phyloP scores from a whole-genome alignment of 2,113 vertebrate genomes.

The Leptodactylus fuscus region DNA sequence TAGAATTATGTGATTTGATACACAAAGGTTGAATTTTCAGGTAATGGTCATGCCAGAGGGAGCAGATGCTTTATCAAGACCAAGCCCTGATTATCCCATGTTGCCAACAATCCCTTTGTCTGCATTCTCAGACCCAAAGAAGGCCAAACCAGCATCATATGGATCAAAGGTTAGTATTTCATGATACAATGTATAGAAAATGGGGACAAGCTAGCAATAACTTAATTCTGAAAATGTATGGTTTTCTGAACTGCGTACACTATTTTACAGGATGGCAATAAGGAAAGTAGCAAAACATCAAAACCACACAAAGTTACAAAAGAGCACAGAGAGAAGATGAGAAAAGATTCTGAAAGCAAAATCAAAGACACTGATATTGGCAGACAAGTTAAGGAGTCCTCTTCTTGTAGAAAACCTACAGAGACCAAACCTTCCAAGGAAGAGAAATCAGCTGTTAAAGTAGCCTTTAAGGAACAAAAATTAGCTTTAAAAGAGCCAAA shows the following conservation, averaged over 20 bases:
- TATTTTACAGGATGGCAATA: conserved; percentile 74
- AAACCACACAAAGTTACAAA: conserved; percentile 94
- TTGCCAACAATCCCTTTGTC: conserved; percentile 97
- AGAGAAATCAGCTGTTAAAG: conserved; percentile 91
- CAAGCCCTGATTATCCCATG: conserved; percentile 97
- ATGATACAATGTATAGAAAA: neutral
- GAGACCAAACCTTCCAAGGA: conserved; percentile 92
- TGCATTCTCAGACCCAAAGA: conserved; percentile 98
- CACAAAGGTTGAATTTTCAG: conserved; percentile 68
- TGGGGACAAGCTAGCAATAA: neutral
- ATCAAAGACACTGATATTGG: conserved; percentile 82
- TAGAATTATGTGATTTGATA: too few relatives aligned
- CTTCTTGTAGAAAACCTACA: conserved; percentile 81
- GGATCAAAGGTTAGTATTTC: conserved; percentile 89
- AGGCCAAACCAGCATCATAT: conserved; percentile 93
- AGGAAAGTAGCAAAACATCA: conserved; percentile 83
- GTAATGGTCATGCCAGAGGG: conserved; percentile 98
- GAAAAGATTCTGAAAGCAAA: conserved; percentile 97
- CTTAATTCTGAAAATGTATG: neutral
- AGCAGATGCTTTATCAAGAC: conserved; percentile 89
- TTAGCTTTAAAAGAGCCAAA: conserved; percentile 94
- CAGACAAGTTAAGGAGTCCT: conserved; percentile 75
- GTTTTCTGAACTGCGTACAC: too few relatives aligned
- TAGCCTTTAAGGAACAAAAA: conserved; percentile 97
- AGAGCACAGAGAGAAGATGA: conserved; percentile 91